Base-by-base conservation (phyloP, 2,888 invertebrate species). In the Lacanobia wlatinum region DNA sequence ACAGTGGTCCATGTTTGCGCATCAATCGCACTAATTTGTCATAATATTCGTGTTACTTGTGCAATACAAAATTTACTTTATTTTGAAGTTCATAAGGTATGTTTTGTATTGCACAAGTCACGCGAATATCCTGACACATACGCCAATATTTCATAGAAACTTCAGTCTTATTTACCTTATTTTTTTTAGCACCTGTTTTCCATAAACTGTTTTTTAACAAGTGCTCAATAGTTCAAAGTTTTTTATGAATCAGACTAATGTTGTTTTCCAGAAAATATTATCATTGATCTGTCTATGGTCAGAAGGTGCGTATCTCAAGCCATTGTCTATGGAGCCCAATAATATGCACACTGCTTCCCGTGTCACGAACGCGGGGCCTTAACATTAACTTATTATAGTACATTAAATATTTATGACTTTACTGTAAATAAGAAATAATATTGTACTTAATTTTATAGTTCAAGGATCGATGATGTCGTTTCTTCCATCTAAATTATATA, bases 401-500 rank as follows among this genome's bases (percentile, higher is more conserved):
- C 78, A 86, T 89, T 88, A 89, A 92, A 92, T 94, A 94, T 92
- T 93, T 94, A 94, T 92, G 90, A 91, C 89, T 86, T 89, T 90
- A 90, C 85, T 95, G 94, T 95, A 94, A 93, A 95, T 95, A 95
- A 93, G 92, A 92, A 89, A 89, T 93, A 93, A 92, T 91, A 90
- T 92, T 94, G 96, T 96, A 96, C 96, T 96, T 96, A 96, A 95
- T 90, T 88, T 88, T 86, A 87, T 89, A 87, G 86, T 84, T 88
- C 43, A 67, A 87, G 93, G 93, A 90, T 90, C 90, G 91, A 90
- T 92, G 92, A 88, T 84, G 88, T 78, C 65, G 18, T 76, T 61
- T 69, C 79, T 82, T 74, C 70, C 61, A 62, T 63, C 12, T 70
- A 59, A 70, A 76, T 66, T 81, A 56, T 64, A 80, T 64, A 78